Conservation (phyloP, 2,113 vertebrate species). For the Laticauda laticaudata region DNA sequence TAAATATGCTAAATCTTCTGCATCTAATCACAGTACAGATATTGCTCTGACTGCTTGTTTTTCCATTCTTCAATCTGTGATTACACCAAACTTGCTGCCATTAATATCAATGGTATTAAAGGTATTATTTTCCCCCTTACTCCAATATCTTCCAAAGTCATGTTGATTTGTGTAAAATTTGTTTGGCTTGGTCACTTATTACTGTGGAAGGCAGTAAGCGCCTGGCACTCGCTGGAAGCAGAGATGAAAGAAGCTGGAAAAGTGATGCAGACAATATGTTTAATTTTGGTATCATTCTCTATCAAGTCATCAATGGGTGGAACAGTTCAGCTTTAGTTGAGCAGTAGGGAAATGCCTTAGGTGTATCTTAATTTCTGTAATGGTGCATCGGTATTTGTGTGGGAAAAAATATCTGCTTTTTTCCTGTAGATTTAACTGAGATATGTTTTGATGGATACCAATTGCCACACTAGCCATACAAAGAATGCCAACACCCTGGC, state of each 20-base stretch:
- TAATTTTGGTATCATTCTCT: neutral
- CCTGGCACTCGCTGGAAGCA: neutral
- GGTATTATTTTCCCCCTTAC: neutral
- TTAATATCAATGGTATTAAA: neutral
- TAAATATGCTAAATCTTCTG: neutral
- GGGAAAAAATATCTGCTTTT: neutral
- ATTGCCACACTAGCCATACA: neutral
- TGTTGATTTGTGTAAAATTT: neutral
- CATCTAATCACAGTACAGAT: neutral
- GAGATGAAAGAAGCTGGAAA: neutral
- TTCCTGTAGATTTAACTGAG: neutral
- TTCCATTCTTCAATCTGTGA: neutral
- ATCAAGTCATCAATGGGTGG: neutral
- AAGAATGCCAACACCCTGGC: neutral
- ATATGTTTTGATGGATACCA: neutral
- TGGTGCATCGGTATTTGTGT: neutral
- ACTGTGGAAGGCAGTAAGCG: neutral
- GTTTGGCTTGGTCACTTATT: neutral
- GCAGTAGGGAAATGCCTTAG: neutral
- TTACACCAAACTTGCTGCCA: neutral
- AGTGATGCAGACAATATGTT: neutral
- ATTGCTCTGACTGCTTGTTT: neutral
- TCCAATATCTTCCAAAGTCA: neutral
- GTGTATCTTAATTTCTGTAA: neutral
- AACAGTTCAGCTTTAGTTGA: neutral